Conservation (phyloP, 2,888 invertebrate genomes). For the Orchesella flavescens region DNA sequence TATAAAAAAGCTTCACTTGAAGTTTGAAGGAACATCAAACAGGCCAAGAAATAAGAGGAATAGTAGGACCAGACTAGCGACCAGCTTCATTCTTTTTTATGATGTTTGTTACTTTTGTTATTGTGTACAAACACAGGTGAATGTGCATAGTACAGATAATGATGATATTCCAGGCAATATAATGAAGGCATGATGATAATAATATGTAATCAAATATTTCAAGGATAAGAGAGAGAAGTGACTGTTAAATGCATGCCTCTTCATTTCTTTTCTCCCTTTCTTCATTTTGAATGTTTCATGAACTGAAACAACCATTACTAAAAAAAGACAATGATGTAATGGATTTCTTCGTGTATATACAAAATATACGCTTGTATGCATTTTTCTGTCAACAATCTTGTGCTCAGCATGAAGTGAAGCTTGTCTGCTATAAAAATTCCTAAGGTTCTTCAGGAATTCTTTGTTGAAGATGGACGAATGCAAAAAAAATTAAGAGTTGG, state of each 20-base stretch:
- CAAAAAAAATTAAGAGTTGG: too few relatives aligned
- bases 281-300: background rate
- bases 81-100: constrained; percentile 34
- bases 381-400: too few relatives aligned
- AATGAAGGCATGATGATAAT: constrained; percentile 49
- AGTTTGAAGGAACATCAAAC: constrained; percentile 19
- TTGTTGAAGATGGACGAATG: too few relatives aligned
- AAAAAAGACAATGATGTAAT: constrained; percentile 7
- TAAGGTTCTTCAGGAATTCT: too few relatives aligned
- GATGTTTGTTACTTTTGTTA: constrained; percentile 39
- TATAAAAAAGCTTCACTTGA: background rate
- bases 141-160: constrained; percentile 19
- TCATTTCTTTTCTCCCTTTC: background rate
- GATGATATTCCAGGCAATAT: constrained; percentile 39
- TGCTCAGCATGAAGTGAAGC: too few relatives aligned
- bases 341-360: background rate
- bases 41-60: constrained; percentile 1
- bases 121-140: constrained; percentile 26
- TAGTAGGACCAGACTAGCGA: background rate
- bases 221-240: constrained; percentile 48
- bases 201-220: constrained; percentile 52
- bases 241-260: background rate
- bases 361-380: too few relatives aligned
- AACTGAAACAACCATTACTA: background rate
- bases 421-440: too few relatives aligned